A percentile compares a stretch with the other conserved stretches of the same genome.
Conservation (phyloP, 2,888 invertebrate species). For the Flabesymbios commensalis region DNA sequence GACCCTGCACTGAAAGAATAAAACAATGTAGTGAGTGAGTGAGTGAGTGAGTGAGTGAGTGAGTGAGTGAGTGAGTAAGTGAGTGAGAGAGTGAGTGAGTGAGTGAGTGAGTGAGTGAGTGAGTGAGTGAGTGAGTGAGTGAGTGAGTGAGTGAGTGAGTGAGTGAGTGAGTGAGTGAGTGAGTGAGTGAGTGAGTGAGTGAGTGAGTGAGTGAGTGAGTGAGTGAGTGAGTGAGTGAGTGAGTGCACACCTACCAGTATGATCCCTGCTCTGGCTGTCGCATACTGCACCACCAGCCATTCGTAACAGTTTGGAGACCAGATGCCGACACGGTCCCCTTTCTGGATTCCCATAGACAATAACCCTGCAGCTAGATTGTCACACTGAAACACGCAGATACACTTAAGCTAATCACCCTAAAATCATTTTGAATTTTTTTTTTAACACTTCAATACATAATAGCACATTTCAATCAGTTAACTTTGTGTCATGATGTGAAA, state of each 20-base stretch:
- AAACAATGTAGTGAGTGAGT: no score
- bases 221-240: background rate
- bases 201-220: background rate
- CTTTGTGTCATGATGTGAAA: background rate
- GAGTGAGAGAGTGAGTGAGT: no score
- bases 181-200: background rate
- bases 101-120: no score
- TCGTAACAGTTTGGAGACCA: constrained; percentile 79
- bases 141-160: background rate
- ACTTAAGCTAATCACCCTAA: no score
- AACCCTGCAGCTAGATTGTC: constrained; percentile 76
- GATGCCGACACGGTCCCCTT: constrained; percentile 77
- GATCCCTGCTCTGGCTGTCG: constrained; percentile 74
- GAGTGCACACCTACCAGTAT: constrained; percentile 66
- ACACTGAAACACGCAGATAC: constrained; percentile 63
- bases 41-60: no score
- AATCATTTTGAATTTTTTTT: no score
- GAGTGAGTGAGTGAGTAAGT: no score
- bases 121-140: background rate
- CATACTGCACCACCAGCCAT: constrained; percentile 76
- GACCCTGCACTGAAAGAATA: no score
- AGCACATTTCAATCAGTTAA: background rate
- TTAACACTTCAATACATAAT: no score
- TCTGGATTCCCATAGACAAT: constrained; percentile 70
- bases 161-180: background rate